Conservation (phyloP, 2,797 vertebrate species). For the Muscicapa comitata region DNA sequence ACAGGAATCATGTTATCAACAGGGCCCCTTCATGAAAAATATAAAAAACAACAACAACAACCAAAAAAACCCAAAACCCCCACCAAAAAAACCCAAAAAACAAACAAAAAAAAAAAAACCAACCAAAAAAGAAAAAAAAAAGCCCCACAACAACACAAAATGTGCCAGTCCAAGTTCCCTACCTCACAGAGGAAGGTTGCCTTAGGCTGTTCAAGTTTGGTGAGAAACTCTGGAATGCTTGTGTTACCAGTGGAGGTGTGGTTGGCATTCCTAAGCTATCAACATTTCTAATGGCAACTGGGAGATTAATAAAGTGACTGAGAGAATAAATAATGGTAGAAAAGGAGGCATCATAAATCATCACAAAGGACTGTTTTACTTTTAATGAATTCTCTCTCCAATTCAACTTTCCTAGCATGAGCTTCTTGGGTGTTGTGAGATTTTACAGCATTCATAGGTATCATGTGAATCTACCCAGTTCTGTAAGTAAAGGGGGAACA, state of each 20-base stretch:
- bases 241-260: background rate
- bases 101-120: background rate
- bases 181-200: background rate
- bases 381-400: background rate
- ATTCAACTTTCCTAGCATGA: background rate
- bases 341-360: background rate
- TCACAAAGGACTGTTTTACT: background rate
- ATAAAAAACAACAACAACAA: too few relatives aligned
- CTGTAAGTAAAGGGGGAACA: background rate
- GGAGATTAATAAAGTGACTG: background rate
- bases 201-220: background rate
- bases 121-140: background rate
- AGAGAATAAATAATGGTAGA: background rate
- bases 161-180: background rate
- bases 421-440: background rate
- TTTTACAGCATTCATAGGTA: background rate
- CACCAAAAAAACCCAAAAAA: too few relatives aligned
- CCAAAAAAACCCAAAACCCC: background rate
- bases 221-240: background rate
- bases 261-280: background rate
- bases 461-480: background rate
- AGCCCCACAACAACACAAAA: background rate
- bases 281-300: background rate
- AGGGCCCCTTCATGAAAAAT: fast-evolving
- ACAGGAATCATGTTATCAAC: background rate